phyloP scores from a whole-genome alignment of 2,113 vertebrate genomes.

The Gnathonemus echidnorhynchus region DNA sequence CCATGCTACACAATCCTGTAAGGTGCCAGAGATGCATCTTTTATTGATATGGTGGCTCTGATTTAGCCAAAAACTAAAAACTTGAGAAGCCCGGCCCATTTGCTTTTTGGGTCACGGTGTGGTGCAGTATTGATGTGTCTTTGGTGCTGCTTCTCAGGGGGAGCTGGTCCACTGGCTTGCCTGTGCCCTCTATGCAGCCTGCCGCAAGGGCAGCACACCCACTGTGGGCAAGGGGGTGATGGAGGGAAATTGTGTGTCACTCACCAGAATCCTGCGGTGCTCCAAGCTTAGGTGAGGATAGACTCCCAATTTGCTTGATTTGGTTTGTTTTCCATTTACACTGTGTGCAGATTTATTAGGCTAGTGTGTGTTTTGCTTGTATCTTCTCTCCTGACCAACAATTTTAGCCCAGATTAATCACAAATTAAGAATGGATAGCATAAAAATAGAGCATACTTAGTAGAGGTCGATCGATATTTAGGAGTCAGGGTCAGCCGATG shows the following conservation, averaged over 20 bases:
- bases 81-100: neutral
- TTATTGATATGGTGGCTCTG: neutral
- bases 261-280: constrained; percentile 88
- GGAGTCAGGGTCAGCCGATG: no score
- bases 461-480: no score
- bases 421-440: neutral
- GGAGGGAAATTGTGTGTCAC: constrained; percentile 94
- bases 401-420: neutral
- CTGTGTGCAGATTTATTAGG: neutral
- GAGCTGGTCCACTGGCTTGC: constrained; percentile 90
- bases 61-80: neutral
- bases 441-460: neutral
- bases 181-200: constrained; percentile 86
- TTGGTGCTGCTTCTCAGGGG: constrained; percentile 58
- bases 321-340: neutral
- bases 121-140: neutral
- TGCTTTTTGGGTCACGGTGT: neutral
- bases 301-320: neutral
- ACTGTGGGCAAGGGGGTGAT: constrained; percentile 86
- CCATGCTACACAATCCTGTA: neutral
- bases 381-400: neutral
- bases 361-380: neutral
- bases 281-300: constrained; percentile 78
- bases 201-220: constrained; percentile 80
- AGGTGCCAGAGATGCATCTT: neutral